Conservation (phyloP, 1,140 invertebrate species). For the Agrypnia vestita region DNA sequence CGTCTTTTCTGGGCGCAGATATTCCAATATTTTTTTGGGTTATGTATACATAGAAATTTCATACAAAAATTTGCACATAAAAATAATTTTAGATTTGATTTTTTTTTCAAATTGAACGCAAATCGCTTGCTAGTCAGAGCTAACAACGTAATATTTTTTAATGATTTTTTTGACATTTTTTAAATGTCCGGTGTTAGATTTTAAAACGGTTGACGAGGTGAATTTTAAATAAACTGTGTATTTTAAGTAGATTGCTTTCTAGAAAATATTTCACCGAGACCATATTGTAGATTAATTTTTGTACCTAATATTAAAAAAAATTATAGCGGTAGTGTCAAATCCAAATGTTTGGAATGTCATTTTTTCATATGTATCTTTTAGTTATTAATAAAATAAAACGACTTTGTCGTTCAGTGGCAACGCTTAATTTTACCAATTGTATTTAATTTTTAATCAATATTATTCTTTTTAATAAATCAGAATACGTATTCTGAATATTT, state of each 20-base stretch:
- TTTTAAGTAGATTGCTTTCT: neutral
- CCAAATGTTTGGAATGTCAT: neutral
- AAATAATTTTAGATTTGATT: too few species aligned
- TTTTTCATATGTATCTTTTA: neutral
- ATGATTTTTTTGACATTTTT: neutral
- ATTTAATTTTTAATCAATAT: neutral
- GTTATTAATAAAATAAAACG: neutral
- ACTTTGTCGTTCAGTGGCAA: neutral
- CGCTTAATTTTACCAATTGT: neutral
- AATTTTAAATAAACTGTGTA: neutral
- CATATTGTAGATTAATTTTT: slow-evolving; percentile 37
- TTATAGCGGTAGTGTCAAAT: too few species aligned
- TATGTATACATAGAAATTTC: too few species aligned
- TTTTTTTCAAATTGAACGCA: too few species aligned
- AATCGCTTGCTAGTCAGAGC: slow-evolving; percentile 33
- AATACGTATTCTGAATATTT: too few species aligned
- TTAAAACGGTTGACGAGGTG: neutral
- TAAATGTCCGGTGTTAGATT: neutral
- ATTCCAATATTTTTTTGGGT: too few species aligned
- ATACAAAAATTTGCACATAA: too few species aligned
- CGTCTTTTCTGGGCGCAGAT: too few species aligned
- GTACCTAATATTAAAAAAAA: neutral
- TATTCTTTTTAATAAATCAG: neutral
- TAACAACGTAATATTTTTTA: slow-evolving; percentile 30
- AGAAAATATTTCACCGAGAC: slow-evolving; percentile 3